phyloP scores from a whole-genome alignment of 53 echinoderm and acorn worm species.

The Zoroaster sp. region DNA sequence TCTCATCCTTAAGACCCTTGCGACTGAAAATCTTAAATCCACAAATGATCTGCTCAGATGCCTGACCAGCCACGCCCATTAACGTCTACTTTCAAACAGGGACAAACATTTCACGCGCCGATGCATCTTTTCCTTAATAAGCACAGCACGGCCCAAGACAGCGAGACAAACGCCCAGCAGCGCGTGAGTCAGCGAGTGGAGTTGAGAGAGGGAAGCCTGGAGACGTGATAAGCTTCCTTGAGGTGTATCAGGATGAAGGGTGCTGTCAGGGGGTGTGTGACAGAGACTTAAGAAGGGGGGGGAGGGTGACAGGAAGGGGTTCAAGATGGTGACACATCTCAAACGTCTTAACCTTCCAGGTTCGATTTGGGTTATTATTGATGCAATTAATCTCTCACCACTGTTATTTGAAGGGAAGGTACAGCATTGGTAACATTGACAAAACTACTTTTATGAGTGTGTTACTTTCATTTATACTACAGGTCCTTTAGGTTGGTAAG shows the following conservation, averaged over 20 bases:
- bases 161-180: neutral
- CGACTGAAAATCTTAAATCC: constrained; percentile 29
- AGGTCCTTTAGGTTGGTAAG: no score
- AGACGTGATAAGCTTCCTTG: constrained; percentile 40
- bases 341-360: neutral
- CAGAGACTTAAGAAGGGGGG: neutral
- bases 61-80: neutral
- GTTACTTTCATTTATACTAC: no score
- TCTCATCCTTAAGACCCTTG: neutral
- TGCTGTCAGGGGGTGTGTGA: constrained; percentile 3
- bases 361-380: neutral
- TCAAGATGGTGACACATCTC: neutral
- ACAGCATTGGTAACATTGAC: no score
- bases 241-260: constrained; percentile 5
- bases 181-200: constrained; percentile 25
- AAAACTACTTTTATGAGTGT: no score
- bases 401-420: no score
- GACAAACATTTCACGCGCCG: constrained; percentile 9
- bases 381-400: no score
- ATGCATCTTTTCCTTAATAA: neutral
- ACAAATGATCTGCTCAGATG: constrained; percentile 30
- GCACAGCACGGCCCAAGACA: neutral
- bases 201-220: constrained; percentile 11
- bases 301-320: neutral
- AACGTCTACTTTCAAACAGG: neutral